A percentile compares a stretch with the other conserved stretches of the same genome.
These are phyloP conservation scores for Hydriomena furcata DNA, from an alignment of 2,888 invertebrate species.

Conservation along the genomic window DNA sequence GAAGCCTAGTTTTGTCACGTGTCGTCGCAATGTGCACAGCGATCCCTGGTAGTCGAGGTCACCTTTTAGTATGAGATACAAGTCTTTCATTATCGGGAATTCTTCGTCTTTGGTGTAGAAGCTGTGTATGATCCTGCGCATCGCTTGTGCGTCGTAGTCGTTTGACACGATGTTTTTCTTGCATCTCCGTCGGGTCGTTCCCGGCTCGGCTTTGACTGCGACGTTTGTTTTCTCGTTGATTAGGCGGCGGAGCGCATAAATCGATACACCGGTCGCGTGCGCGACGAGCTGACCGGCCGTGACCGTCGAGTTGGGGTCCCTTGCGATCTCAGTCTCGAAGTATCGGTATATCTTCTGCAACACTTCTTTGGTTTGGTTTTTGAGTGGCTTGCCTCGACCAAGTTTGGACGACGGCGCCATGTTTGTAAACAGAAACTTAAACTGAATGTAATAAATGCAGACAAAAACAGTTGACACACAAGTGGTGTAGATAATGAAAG, in stretches of 20 bases:
- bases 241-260: constrained; percentile 42
- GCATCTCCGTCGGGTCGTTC: constrained; percentile 32
- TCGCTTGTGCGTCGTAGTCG: constrained; percentile 43
- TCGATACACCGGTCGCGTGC: constrained; percentile 47
- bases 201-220: constrained; percentile 37
- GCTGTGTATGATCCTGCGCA: constrained; percentile 43
- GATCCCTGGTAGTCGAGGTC: constrained; percentile 47
- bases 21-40: constrained; percentile 41
- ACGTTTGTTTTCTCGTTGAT: constrained; percentile 37
- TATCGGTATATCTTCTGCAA: constrained; percentile 45
- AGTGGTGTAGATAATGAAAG: constrained; percentile 46
- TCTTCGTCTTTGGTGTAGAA: constrained; percentile 46
- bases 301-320: constrained; percentile 46
- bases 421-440: constrained; percentile 36
- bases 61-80: constrained; percentile 43
- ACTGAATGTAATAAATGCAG: constrained; percentile 29
- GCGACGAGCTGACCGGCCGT: constrained; percentile 46
- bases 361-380: constrained; percentile 47
- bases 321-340: constrained; percentile 44
- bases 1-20: constrained; percentile 44
- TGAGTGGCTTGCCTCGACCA: constrained; percentile 45
- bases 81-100: constrained; percentile 45
- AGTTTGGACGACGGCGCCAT: constrained; percentile 45
- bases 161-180: constrained; percentile 40
- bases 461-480: constrained; percentile 41